Conservation (phyloP, 2,888 invertebrate genomes). For the Polyommatus iphigenia region DNA sequence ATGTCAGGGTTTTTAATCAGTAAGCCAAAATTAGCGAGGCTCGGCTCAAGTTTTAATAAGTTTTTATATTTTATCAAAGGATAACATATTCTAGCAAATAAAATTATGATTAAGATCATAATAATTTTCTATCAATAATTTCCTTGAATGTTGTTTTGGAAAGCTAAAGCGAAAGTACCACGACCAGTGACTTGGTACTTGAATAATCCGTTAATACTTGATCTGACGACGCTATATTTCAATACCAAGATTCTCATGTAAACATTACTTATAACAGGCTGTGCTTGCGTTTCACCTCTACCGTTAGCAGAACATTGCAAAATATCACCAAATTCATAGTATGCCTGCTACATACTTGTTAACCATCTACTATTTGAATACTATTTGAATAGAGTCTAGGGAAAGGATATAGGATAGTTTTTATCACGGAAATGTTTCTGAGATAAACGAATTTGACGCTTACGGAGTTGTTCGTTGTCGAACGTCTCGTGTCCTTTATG, state of each 20-base stretch:
- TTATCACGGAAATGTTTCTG: too few species aligned
- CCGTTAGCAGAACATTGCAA: neutral
- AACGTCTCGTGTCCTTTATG: too few species aligned
- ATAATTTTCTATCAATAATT: conserved; percentile 48
- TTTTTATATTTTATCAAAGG: neutral
- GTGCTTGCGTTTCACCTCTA: neutral
- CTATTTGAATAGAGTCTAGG: too few species aligned
- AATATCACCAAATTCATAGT: neutral
- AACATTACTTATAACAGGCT: neutral
- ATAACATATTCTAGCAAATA: neutral
- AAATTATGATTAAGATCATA: too few species aligned
- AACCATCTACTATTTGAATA: too few species aligned
- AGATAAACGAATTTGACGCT: too few species aligned
- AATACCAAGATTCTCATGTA: neutral
- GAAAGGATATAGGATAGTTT: neutral
- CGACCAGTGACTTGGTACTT: conserved; percentile 16
- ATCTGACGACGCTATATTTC: conserved; percentile 14
- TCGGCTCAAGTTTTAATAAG: too few species aligned
- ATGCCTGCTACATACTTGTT: too few species aligned
- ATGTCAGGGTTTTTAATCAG: too few species aligned
- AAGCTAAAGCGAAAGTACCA: conserved; percentile 75
- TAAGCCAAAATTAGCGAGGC: too few species aligned
- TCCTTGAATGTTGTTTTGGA: conserved; percentile 62
- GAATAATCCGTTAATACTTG: conserved; percentile 10
- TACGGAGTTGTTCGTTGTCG: too few species aligned